phyloP scores from a whole-genome alignment of 2,888 invertebrate species.

The Megalurothrips usitatus region DNA sequence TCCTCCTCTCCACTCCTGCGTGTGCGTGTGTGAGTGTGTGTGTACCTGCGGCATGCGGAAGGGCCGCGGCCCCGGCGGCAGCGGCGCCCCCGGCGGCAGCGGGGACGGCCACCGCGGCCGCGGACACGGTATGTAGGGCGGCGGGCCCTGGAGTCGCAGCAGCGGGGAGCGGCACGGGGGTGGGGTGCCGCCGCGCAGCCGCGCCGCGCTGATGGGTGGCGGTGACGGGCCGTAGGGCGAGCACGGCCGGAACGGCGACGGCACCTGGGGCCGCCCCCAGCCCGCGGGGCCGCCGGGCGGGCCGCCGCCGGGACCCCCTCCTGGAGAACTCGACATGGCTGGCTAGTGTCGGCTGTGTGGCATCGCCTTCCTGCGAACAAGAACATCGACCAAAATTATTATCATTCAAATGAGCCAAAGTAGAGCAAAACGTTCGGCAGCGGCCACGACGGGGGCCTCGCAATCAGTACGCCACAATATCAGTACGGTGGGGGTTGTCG shows the following conservation, averaged over 20 bases:
- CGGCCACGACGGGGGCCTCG: not conserved
- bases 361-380: constrained; percentile 5
- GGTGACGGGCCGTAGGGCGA: constrained; percentile 74
- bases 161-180: constrained; percentile 36
- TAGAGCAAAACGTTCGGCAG: not conserved
- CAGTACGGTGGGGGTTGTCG: not conserved
- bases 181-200: constrained; percentile 46
- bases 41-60: constrained; percentile 46
- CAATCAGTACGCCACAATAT: not conserved
- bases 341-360: constrained; percentile 44
- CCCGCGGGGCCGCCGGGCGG: constrained; percentile 47
- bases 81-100: constrained; percentile 48
- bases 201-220: constrained; percentile 63
- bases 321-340: constrained; percentile 46
- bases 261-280: constrained; percentile 55
- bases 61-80: constrained; percentile 49
- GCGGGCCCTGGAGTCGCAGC: constrained; percentile 37
- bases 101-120: constrained; percentile 62
- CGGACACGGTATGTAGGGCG: constrained; percentile 59
- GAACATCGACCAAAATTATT: not conserved
- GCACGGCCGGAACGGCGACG: constrained; percentile 65
- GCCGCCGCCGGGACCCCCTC: constrained; percentile 44
- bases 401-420: no score
- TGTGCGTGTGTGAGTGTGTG: no score
- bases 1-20: no score